These are phyloP conservation scores for Drosophila micromelanica DNA, from an alignment of 1,140 invertebrate species.

Conservation along the genomic window DNA sequence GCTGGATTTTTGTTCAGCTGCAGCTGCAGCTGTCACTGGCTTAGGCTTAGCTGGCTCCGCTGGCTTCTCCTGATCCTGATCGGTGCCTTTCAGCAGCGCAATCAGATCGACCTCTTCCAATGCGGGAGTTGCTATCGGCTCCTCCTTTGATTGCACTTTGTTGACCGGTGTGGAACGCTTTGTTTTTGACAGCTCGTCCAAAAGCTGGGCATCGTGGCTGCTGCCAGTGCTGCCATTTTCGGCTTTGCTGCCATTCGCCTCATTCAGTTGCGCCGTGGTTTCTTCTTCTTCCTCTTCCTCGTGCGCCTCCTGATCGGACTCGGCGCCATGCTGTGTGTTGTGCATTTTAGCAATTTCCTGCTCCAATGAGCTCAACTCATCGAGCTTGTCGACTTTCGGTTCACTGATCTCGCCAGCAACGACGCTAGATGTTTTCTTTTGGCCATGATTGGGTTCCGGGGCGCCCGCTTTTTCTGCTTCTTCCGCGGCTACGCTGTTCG, in stretches of 20 bases:
- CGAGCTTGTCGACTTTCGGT: constrained; percentile 37
- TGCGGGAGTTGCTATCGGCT: constrained; percentile 8
- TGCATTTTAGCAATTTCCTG: constrained; percentile 80
- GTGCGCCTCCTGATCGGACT: constrained; percentile 2
- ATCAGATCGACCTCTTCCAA: constrained; percentile 78
- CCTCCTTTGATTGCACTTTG: constrained; percentile 11
- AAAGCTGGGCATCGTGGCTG: constrained; percentile 5
- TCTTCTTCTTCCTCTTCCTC: not conserved
- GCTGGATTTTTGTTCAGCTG: constrained; percentile 28
- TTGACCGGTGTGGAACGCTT: constrained; percentile 12
- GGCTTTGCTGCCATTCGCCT: not conserved
- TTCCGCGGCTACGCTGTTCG: constrained; percentile 29
- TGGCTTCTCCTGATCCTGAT: constrained; percentile 38
- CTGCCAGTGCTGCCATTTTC: constrained; percentile 18
- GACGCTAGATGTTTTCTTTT: constrained; percentile 10
- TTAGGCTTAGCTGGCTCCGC: too few relatives aligned
- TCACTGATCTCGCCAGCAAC: constrained; percentile 1
- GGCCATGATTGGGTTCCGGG: constrained; percentile 29
- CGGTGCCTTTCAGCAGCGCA: constrained; percentile 73
- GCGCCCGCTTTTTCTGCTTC: constrained; percentile 43
- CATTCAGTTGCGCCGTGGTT: constrained; percentile 3
- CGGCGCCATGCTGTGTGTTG: constrained; percentile 37
- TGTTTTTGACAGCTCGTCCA: constrained; percentile 10
- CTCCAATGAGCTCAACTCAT: constrained; percentile 73
- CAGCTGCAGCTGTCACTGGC: not conserved